Evolutionary conservation across 2,113 vertebrate genomes (phyloP), one percentile per base, ranked within the genome.

Genomic region (Mystacornis crossleyi): DNA sequence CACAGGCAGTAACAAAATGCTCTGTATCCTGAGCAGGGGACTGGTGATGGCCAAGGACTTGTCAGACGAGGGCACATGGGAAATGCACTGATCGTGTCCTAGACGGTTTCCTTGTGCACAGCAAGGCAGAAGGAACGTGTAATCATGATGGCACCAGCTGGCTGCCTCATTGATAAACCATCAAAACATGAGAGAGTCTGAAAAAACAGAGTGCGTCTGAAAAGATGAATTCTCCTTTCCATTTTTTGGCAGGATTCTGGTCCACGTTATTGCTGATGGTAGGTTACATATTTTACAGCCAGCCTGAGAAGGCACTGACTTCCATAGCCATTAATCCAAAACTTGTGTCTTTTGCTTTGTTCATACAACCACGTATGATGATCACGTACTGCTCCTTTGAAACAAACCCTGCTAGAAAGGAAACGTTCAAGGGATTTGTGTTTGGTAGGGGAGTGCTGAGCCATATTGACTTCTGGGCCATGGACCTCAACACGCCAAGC

Each of bases 181-280:
- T 66, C 3, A 69, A 21, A 91, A 36, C 28, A 18, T 11, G 6
- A 84, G 14, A 40, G 25, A 0, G 0, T 51, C 33, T 1, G 1
- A 60, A 77, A 50, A 58, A 51, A 9, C 26, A 17, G 29, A 48
- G 42, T 21, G 21, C 0, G 0, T 47, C 42, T 38, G 38, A 83
- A 77, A 83, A 70, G 21, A 42, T 34, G 6, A 87, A 72, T 61
- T 64, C 4, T 25, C 13, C 54, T 89, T 55, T 61, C 42, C 50
- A 26, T 45, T 50, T 85, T 57, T 42, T 75, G 58, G 51, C 34
- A 29, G 12, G n/a, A 36, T 79, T 69, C 66, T 80, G 34, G 16
- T 48, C 53, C 20, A 2, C 14, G 7, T 61, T 54, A 47, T 50
- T 83, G 55, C 40, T 89, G 40, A 25, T 5, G 1, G 4, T 55